Base-by-base conservation (phyloP, 2,113 vertebrate genomes). In the Tauraco erythrolophus region DNA sequence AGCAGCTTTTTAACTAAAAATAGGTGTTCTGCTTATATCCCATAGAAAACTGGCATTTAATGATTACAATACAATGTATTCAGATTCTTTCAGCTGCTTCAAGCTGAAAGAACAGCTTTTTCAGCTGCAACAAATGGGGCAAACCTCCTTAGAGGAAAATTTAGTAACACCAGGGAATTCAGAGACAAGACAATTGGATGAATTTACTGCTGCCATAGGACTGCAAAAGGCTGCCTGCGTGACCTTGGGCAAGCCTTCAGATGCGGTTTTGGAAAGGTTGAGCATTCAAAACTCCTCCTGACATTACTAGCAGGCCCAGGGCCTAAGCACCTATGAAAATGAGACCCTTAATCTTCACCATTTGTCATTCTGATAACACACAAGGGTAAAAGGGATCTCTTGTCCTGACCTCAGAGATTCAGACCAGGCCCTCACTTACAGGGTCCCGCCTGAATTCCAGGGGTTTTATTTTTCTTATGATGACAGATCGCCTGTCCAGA, bases 1-100 rank as follows among this genome's bases (percentile, higher is more conserved):
- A 78, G 94, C 65, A 89, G 95, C 89, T 94, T 97, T 94, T 95
- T 76, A 91, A 89, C 92, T 97, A 89, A 95, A 97, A 95, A 97
- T 96, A 95, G 94, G 97, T 95, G 87, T 89, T 94, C 91, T 79
- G 91, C 91, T 92, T 89, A 57, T 64, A 95, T 54, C 80, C 70
- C 30, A 53, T 51, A 46, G 87, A 88, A 97, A 92, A 91, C 48
- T 62, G 87, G 89, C 94, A 89, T 92, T 97, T 94, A 94, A 87
- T 72, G 70, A 95, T 79, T 91, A 92, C 91, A 95, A 41, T 83
- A 87, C 91, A 79, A 75, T 3, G 45, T 33, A 85, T 95, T 95
- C 94, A 72, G 77, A 95, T 89, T 57, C 70, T 51, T 89, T 97
- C 84, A 89, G 77, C 89, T 89, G 77, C 81, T 96, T 89, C 48